Conservation (phyloP, 2,113 vertebrate genomes). For the Tetrax tetrax region DNA sequence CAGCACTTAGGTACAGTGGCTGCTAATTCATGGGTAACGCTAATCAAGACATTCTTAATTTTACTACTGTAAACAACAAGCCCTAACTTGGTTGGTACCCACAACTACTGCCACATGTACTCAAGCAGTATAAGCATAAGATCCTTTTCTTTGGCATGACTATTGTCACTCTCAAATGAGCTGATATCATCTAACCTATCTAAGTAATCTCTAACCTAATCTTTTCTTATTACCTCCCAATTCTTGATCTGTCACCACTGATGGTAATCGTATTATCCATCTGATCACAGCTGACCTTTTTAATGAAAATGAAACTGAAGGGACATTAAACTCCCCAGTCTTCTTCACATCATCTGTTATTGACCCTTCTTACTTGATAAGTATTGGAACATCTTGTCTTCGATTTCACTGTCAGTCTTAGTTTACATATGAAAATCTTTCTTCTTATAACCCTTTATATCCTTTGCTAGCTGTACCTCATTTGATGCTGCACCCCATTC, state of each 20-base stretch:
- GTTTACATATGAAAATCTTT: background rate
- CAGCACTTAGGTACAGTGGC: background rate
- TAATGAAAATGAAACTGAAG: background rate
- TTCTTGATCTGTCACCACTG: background rate
- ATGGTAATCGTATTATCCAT: background rate
- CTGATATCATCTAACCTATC: background rate
- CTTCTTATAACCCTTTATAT: background rate
- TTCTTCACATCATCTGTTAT: background rate
- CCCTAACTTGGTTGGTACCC: background rate
- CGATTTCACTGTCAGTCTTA: background rate
- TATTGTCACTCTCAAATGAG: background rate
- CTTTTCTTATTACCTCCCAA: background rate
- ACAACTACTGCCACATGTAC: background rate
- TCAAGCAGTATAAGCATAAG: background rate
- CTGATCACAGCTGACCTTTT: background rate
- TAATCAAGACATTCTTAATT: background rate
- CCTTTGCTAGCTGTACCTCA: background rate
- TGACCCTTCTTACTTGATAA: background rate
- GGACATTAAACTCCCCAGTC: background rate
- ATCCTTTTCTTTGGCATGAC: background rate
- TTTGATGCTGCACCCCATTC: accelerated
- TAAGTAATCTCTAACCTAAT: background rate
- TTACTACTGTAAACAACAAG: background rate
- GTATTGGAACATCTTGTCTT: background rate
- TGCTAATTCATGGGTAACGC: background rate